Evolutionary conservation across 2,797 vertebrate species (phyloP).

Genomic region (Takifugu rubripes): DNA sequence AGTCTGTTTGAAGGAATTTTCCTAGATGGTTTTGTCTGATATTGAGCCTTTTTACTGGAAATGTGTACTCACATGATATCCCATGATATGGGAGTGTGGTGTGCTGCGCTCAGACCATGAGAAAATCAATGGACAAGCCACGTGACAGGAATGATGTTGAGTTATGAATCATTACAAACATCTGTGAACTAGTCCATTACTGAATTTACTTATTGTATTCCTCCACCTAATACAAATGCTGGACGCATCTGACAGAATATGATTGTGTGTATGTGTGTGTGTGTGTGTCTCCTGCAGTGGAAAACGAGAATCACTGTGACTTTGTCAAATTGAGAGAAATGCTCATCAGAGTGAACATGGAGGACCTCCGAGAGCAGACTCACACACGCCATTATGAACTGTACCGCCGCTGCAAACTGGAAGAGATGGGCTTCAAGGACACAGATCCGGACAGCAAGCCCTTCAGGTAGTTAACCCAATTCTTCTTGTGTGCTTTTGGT

Average conservation of each 20-base stretch:
- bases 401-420: constrained; percentile 95
- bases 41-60: constrained; percentile 23
- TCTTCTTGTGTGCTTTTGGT: background rate
- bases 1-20: constrained; percentile 4
- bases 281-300: constrained; percentile 76
- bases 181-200: background rate
- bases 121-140: constrained; percentile 25
- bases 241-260: background rate
- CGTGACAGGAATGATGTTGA: constrained; percentile 10
- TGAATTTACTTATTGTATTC: background rate
- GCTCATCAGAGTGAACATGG: constrained; percentile 98
- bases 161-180: constrained; percentile 3
- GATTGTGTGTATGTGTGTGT: constrained; percentile 25
- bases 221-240: background rate
- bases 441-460: constrained; percentile 98
- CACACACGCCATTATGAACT: constrained; percentile 96
- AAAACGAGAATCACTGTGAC: constrained; percentile 97
- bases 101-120: constrained; percentile 13
- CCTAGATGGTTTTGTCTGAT: constrained; percentile 19
- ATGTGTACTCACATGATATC: constrained; percentile 37
- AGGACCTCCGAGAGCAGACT: constrained; percentile 96
- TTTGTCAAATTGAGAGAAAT: constrained; percentile 98
- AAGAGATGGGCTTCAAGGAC: constrained; percentile 99
- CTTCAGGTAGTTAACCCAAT: constrained; percentile 82
- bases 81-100: constrained; percentile 18